These are phyloP conservation scores for Hecatera dysodea DNA, from an alignment of 2,888 invertebrate species.

Conservation along the genomic window DNA sequence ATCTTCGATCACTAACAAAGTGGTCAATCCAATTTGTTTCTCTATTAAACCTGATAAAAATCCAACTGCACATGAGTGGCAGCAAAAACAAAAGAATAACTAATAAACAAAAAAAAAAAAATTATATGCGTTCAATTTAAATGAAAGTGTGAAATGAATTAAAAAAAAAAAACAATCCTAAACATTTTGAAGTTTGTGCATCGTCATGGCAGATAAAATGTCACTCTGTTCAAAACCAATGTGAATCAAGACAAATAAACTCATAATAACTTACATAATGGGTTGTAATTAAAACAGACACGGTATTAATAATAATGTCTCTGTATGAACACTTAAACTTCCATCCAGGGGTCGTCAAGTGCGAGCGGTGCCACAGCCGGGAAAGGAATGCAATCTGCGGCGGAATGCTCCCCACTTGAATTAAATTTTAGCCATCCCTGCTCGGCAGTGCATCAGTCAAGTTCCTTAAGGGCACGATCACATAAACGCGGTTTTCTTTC, in stretches of 20 bases:
- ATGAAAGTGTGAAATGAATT: too few species aligned
- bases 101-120: too few species aligned
- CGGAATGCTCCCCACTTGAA: slow-evolving; percentile 84
- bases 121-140: too few species aligned
- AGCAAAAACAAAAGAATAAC: too few species aligned
- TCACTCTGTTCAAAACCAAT: neutral
- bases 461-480: slow-evolving; percentile 32
- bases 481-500: neutral
- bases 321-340: slow-evolving; percentile 69
- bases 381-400: slow-evolving; percentile 88
- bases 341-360: slow-evolving; percentile 75
- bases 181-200: too few species aligned
- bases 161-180: too few species aligned
- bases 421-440: slow-evolving; percentile 82
- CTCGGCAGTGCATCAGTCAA: slow-evolving; percentile 67
- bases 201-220: too few species aligned
- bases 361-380: slow-evolving; percentile 70
- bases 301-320: slow-evolving; percentile 40
- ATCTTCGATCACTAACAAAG: too few species aligned
- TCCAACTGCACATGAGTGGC: too few species aligned
- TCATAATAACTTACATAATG: neutral
- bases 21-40: too few species aligned
- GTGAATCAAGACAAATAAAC: neutral
- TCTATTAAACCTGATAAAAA: too few species aligned
- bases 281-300: slow-evolving; percentile 27